Conservation (phyloP, 2,113 vertebrate genomes). For the Ardeotis arabs region DNA sequence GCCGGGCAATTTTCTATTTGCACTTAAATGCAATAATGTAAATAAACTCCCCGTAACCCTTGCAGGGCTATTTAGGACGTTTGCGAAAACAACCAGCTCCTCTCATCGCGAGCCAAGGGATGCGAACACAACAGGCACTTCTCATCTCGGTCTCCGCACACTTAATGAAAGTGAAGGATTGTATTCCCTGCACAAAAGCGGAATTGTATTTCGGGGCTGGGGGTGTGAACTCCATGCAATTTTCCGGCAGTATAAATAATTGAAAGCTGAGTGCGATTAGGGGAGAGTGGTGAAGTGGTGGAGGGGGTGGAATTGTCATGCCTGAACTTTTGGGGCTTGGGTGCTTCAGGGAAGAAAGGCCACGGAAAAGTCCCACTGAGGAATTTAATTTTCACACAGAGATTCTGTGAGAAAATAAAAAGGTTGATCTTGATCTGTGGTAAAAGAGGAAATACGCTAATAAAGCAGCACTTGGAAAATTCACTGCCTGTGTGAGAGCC, state of each 20-base stretch:
- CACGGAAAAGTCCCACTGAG: fast-evolving
- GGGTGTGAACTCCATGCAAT: slow-evolving; percentile 35
- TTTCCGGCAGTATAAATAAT: slow-evolving; percentile 66
- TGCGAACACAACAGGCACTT: slow-evolving; percentile 64
- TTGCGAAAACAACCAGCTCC: slow-evolving; percentile 50
- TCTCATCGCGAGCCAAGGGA: slow-evolving; percentile 63
- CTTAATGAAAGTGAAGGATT: slow-evolving; percentile 72
- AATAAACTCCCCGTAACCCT: slow-evolving; percentile 68
- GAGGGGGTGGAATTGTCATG: slow-evolving; percentile 2
- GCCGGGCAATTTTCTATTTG: slow-evolving; percentile 53
- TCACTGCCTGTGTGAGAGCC: background rate
- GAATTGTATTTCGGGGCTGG: slow-evolving; percentile 59
- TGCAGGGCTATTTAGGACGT: slow-evolving; percentile 36
- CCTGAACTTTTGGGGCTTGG: background rate
- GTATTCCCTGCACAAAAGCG: slow-evolving; percentile 44
- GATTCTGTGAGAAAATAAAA: background rate
- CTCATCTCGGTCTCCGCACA: slow-evolving; percentile 47
- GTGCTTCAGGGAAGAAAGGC: background rate
- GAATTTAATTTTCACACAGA: slow-evolving; percentile 24
- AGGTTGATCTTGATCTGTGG: background rate
- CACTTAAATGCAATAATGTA: slow-evolving; percentile 67
- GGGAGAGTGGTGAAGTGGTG: fast-evolving
- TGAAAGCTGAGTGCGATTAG: slow-evolving; percentile 24
- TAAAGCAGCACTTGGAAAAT: background rate
- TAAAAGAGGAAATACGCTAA: background rate